Conservation (phyloP, 2,113 vertebrate genomes). For the Amia ocellicauda region DNA sequence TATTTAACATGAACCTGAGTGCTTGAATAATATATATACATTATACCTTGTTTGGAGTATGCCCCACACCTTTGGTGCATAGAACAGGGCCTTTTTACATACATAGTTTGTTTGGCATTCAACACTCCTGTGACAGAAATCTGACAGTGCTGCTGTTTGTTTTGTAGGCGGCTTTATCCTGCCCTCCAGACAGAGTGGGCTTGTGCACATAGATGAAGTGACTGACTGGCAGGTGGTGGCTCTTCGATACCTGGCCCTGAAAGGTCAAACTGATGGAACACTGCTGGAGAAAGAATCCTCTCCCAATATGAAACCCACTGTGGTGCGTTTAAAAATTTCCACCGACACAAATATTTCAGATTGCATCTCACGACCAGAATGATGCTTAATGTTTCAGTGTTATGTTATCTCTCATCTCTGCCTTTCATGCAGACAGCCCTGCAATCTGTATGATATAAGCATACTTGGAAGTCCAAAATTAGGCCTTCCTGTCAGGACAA, state of each 20-base stretch:
- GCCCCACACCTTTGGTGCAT: too few relatives aligned
- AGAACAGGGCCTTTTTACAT: too few relatives aligned
- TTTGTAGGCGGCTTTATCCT: conserved; percentile 15
- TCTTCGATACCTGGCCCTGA: conserved; percentile 29
- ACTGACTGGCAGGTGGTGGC: conserved; percentile 30
- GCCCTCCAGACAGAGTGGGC: conserved; percentile 11
- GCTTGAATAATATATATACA: too few relatives aligned
- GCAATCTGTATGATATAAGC: too few relatives aligned
- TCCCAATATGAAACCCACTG: background rate
- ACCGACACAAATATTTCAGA: background rate
- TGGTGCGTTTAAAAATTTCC: background rate
- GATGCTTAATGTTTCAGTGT: background rate
- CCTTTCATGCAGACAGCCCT: background rate
- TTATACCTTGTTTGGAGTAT: too few relatives aligned
- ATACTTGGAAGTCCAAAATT: too few relatives aligned
- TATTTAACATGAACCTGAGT: too few relatives aligned
- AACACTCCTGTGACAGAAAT: too few relatives aligned
- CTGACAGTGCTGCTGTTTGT: background rate
- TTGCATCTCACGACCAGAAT: background rate
- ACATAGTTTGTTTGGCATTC: too few relatives aligned
- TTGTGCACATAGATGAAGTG: conserved; percentile 23
- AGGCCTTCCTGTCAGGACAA: too few relatives aligned
- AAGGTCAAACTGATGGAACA: conserved; percentile 12
- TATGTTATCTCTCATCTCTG: too few relatives aligned
- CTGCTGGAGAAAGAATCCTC: conserved; percentile 18